Evolutionary conservation across 2,113 vertebrate species (phyloP).

Genomic region (Chiloscyllium plagiosum): DNA sequence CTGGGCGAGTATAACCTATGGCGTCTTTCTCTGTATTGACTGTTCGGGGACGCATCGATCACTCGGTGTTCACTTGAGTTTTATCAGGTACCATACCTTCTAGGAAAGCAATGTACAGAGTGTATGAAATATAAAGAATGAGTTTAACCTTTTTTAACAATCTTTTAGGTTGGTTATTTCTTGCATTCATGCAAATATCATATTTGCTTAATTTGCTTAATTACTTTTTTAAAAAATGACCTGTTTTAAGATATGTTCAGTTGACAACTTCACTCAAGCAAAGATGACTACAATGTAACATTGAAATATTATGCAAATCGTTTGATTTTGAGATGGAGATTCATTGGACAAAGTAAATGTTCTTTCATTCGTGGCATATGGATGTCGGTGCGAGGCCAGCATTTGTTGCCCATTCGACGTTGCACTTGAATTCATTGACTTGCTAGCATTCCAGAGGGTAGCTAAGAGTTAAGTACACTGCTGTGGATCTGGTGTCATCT

Average conservation of each 20-base stretch:
- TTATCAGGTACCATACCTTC: constrained; percentile 67
- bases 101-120: too few species aligned
- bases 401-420: too few species aligned
- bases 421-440: too few species aligned
- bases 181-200: neutral
- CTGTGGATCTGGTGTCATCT: too few species aligned
- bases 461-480: too few species aligned
- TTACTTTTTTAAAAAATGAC: neutral
- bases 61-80: constrained; percentile 86
- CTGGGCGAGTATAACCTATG: constrained; percentile 94
- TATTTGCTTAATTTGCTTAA: neutral
- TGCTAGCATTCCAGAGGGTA: too few species aligned
- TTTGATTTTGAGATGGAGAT: neutral
- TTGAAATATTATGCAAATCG: neutral
- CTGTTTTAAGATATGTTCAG: neutral
- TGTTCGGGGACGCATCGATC: constrained; percentile 90
- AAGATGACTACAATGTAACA: neutral
- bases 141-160: neutral
- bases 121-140: neutral
- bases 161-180: neutral
- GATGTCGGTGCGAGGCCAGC: too few species aligned
- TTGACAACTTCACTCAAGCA: neutral
- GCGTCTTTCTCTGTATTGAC: constrained; percentile 92
- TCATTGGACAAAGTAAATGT: neutral
- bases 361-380: too few species aligned